Evolutionary conservation across 2,797 vertebrate species (phyloP), one percentile per base, ranked within the genome.

Genomic region (Vultur gryphus): DNA sequence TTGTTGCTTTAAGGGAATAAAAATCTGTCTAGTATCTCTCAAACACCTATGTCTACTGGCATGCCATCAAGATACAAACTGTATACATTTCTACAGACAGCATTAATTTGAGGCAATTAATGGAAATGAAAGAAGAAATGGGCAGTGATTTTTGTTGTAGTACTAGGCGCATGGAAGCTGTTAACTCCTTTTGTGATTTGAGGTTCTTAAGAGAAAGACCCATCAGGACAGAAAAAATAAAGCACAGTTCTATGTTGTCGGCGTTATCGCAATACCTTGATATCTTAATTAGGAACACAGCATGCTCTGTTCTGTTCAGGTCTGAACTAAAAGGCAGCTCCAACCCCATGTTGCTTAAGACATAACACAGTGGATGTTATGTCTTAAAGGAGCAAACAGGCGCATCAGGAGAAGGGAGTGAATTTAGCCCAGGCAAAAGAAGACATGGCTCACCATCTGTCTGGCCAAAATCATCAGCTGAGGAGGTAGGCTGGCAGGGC

Each of bases 361-460:
- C 9, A 18, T 16, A 37, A 59, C 5, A 20, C 12, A 58, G 54
- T 64, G 77, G 58, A 33, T 18, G 29, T n/a, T n/a, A n/a, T n/a
- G n/a, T n/a, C n/a, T n/a, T 19, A 44, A 37, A 67, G 55, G 25
- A 67, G 65, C 43, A 31, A 51, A 16, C 2, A 3, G 43, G 20
- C 16, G 20, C 49, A 7, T 26, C 35, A 41, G 58, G 55, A 77
- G 77, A 51, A 78, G n/a, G 44, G 39, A n/a, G 4, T 1, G 46
- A 57, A 51, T 13, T 65, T 29, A 55, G 33, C 37, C 23, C 37
- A 51, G 39, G 37, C 16, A 49, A 31, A 43, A 43, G 54, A 20
- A 0, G 0, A 8, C 19, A 2, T 2, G 14, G 28, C 17, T 89
- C 33, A 51, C 10, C 64, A 31, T 26, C 59, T 13, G 28, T 2